These are phyloP conservation scores for Cartodere bifasciata DNA, from an alignment of 2,888 invertebrate genomes.

Conservation along the genomic window DNA sequence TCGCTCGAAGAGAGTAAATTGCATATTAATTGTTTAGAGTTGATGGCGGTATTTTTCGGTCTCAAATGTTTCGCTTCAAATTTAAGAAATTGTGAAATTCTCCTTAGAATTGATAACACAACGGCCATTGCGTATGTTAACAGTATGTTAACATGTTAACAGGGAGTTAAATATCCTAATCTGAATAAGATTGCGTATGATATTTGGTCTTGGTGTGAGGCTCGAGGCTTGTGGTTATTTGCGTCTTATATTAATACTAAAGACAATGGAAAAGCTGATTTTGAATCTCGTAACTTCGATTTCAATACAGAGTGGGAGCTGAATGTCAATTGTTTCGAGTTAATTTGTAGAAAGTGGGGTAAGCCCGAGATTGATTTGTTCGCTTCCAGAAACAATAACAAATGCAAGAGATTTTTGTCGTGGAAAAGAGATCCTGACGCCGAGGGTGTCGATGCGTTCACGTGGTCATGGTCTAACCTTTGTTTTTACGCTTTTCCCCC, in stretches of 20 bases:
- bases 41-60: too few species aligned
- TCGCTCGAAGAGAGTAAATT: too few species aligned
- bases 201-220: not conserved
- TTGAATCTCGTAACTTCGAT: not conserved
- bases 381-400: slow-evolving; percentile 4
- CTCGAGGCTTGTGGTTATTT: not conserved
- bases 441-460: slow-evolving; percentile 3
- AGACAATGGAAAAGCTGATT: not conserved
- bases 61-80: too few species aligned
- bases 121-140: slow-evolving; percentile 4
- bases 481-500: slow-evolving; percentile 7
- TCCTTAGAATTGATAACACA: too few species aligned
- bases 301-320: slow-evolving; percentile 1
- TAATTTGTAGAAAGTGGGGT: slow-evolving; percentile 1
- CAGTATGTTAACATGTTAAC: slow-evolving; percentile 3
- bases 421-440: slow-evolving; percentile 6
- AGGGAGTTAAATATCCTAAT: not conserved
- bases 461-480: not conserved
- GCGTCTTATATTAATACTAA: not conserved
- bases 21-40: too few species aligned
- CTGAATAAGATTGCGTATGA: not conserved
- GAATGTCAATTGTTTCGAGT: not conserved
- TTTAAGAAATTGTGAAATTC: too few species aligned
- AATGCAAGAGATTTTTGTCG: slow-evolving; percentile 1
- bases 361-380: slow-evolving; percentile 4